Evolutionary conservation across 2,797 vertebrate species (phyloP).

Genomic region (Pseudochirops cupreus): DNA sequence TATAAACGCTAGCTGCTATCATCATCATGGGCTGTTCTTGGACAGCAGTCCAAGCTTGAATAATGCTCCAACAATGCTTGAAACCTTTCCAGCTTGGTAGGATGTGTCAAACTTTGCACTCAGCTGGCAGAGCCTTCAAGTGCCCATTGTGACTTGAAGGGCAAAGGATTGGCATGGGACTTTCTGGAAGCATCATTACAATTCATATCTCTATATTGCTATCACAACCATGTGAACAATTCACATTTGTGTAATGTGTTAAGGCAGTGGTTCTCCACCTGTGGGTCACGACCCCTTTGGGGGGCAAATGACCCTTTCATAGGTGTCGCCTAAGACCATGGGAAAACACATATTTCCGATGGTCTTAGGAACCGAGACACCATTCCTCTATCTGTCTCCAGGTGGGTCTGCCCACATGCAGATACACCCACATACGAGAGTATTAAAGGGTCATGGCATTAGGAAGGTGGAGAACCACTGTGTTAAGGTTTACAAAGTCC

Average conservation of each 20-base stretch:
- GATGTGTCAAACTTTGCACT: not conserved
- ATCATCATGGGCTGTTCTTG: not conserved
- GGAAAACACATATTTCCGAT: no score
- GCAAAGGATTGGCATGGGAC: not conserved
- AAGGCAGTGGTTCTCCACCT: not conserved
- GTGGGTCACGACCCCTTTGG: no score
- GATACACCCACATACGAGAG: no score
- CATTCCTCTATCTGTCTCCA: no score
- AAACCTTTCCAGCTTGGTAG: not conserved
- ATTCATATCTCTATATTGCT: not conserved
- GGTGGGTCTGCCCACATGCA: no score
- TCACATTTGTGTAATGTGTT: not conserved
- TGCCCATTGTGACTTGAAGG: not conserved
- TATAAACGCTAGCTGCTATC: not conserved
- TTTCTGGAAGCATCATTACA: not conserved
- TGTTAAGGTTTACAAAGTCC: not conserved
- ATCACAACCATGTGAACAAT: not conserved
- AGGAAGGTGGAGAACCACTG: not conserved
- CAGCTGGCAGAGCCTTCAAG: not conserved
- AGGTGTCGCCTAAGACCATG: no score
- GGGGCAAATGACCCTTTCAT: no score
- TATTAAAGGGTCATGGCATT: no score
- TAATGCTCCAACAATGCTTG: not conserved
- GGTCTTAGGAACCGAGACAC: no score
- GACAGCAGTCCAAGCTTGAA: not conserved